Percentiles rank a stretch among this genome's conserved stretches.
phyloP scores from a whole-genome alignment of 2,797 vertebrate species.

The Psittacula echo region DNA sequence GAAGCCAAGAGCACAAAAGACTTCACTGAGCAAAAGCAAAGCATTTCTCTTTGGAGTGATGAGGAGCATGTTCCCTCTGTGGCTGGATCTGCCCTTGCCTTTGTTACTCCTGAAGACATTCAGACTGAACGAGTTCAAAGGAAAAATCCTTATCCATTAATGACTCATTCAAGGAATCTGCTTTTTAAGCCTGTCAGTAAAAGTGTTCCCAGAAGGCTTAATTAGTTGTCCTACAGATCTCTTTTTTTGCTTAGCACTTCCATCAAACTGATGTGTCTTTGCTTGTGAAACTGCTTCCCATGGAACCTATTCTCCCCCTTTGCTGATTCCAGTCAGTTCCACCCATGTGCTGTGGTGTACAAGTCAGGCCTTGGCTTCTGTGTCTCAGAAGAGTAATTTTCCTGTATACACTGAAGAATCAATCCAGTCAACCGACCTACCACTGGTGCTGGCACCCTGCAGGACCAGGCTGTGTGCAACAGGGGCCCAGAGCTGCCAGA shows the following conservation, averaged over 20 bases:
- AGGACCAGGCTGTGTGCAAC: not conserved
- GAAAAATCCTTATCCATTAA: not conserved
- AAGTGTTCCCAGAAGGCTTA: not conserved
- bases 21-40: accelerated
- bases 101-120: not conserved
- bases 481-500: not conserved
- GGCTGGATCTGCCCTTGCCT: not conserved
- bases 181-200: not conserved
- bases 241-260: not conserved
- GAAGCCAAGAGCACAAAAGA: not conserved
- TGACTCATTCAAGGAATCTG: not conserved
- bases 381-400: accelerated
- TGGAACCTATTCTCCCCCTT: not conserved
- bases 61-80: not conserved
- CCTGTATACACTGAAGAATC: not conserved
- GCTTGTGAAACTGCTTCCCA: not conserved
- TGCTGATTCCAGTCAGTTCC: not conserved
- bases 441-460: not conserved
- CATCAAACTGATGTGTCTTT: not conserved
- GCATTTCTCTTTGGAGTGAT: not conserved
- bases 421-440: not conserved
- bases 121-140: not conserved
- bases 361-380: not conserved
- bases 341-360: accelerated
- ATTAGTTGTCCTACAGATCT: not conserved